These are phyloP conservation scores for Tretioscincus oriximinensis DNA, from an alignment of 2,113 vertebrate species.

Conservation along the genomic window DNA sequence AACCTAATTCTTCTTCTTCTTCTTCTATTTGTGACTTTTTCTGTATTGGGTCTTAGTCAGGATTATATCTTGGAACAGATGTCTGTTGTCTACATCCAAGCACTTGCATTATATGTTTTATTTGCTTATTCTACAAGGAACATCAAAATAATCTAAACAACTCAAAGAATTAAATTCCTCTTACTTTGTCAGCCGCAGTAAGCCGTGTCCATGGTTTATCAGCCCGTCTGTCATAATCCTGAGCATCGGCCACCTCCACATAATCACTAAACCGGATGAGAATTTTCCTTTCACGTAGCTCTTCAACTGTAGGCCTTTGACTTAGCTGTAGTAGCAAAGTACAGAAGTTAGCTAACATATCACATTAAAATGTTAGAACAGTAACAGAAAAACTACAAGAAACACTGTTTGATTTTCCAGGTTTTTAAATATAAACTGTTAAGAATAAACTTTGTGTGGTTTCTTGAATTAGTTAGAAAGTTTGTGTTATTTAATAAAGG, in stretches of 20 bases:
- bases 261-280: constrained; percentile 98
- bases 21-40: neutral
- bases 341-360: neutral
- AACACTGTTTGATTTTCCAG: constrained; percentile 16
- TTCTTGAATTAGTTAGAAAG: neutral
- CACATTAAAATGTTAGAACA: accelerated
- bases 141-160: neutral
- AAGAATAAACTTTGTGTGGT: too few species aligned
- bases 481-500: neutral
- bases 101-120: neutral
- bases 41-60: too few species aligned
- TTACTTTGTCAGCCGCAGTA: constrained; percentile 95
- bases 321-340: constrained; percentile 80
- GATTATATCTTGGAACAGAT: too few species aligned
- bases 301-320: constrained; percentile 96
- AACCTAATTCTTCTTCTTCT: too few species aligned
- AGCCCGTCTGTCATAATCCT: constrained; percentile 94
- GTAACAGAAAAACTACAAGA: neutral
- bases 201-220: constrained; percentile 98
- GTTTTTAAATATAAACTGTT: neutral
- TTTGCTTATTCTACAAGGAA: too few species aligned
- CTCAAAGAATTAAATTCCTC: constrained; percentile 38
- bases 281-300: constrained; percentile 94
- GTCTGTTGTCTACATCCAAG: too few species aligned
- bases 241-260: constrained; percentile 94